These are phyloP conservation scores for Tupiocoris notatus DNA, from an alignment of 2,888 invertebrate genomes.

Conservation along the genomic window DNA sequence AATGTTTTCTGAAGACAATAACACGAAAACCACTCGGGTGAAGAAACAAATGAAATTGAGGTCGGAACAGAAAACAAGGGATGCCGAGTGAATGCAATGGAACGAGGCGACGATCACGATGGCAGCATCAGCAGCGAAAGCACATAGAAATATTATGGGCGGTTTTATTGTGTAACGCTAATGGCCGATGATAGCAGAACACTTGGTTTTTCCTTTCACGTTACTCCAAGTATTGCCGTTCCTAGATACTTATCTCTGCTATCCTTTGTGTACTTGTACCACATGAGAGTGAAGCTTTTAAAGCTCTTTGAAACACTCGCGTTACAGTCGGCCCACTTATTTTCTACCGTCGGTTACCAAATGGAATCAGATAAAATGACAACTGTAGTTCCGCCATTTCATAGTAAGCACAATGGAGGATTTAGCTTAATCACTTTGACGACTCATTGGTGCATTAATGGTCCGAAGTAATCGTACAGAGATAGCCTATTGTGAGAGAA, in stretches of 20 bases:
- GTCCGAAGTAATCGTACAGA: too few relatives aligned
- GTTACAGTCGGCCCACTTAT: neutral
- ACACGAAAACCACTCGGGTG: too few relatives aligned
- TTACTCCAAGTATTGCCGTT: neutral
- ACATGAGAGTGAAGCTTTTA: neutral
- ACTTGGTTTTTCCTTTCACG: constrained; percentile 23
- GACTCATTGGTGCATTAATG: too few relatives aligned
- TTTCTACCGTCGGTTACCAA: neutral
- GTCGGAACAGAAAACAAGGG: neutral
- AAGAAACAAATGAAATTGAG: neutral
- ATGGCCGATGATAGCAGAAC: constrained; percentile 38
- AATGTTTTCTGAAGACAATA: too few relatives aligned
- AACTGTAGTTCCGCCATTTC: too few relatives aligned
- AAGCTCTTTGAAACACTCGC: neutral
- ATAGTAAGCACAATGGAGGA: too few relatives aligned
- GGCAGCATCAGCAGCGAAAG: neutral
- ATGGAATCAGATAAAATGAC: neutral
- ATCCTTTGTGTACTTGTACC: neutral
- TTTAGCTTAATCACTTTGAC: too few relatives aligned
- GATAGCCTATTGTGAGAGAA: too few relatives aligned
- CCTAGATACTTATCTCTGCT: neutral
- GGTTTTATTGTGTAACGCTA: constrained; percentile 37
- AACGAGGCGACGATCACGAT: neutral
- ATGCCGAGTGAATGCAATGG: neutral
- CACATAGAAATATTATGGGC: neutral